Base-by-base conservation (phyloP, 2,113 vertebrate genomes). In the Orcinus orca region DNA sequence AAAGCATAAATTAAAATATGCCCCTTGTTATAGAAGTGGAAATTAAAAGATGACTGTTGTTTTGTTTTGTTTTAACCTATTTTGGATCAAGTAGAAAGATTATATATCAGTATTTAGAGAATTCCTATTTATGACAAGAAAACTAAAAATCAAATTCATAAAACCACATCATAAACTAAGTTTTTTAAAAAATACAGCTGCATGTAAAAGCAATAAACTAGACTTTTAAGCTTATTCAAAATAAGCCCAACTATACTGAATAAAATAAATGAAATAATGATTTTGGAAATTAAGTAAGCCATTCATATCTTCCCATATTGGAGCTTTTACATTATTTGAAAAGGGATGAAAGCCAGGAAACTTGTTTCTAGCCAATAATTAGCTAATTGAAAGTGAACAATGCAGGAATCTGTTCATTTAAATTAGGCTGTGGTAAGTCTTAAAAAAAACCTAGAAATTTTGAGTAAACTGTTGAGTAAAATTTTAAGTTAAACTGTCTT, bases 221-320 rank as follows among this genome's bases (percentile, higher is more conserved):
- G 4, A 79, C 70, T 83, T 33, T 58, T 26, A 90, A 67, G 9
- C 3, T 95, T 10, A 58, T 38, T 70, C 11, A 74, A 90, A 88
- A 68, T 68, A 76, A 70, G 12, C 58, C 21, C 18, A 88, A 81
- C 1, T 50, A 65, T 70, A 26, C 25, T 47, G 33, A 85, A 50
- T 88, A 58, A 63, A 93, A 88, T 25, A 87, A 95, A 96, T 63
- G 25, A 84, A 96, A 73, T 89, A 87, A 83, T 84, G 6, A 4
- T 68, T 92, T 82, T 90, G 8, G 26, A 93, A 88, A 62, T 88
- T 68, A 85, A 65, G 17, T 44, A 90, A 83, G 36, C 20, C 25
- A 90, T 84, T 84, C 81, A 53, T 84, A 21, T 87, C 21, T 62
- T 91, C 55, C 85, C 33, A 62, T 55, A 63, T 31, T 60, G 29